phyloP scores from a whole-genome alignment of 2,113 vertebrate genomes.

The Rhea pennata region DNA sequence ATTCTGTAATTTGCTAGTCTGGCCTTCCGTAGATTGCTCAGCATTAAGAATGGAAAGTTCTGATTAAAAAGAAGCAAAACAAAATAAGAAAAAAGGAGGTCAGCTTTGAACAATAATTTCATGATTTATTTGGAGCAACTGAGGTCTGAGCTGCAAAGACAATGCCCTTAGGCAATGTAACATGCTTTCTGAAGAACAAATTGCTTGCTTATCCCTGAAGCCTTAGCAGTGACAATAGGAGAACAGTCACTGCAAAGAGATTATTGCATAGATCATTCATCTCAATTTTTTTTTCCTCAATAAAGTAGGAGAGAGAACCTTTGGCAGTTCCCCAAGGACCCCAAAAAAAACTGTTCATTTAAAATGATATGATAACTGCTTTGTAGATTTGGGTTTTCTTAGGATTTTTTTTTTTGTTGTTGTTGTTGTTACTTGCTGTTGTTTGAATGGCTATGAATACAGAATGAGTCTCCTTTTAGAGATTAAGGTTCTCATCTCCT shows the following conservation, averaged over 20 bases:
- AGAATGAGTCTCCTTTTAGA: background rate
- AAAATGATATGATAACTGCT: background rate
- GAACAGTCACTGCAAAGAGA: background rate
- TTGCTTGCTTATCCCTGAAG: background rate
- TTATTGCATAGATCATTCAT: background rate
- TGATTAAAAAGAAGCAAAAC: background rate
- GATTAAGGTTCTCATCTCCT: background rate
- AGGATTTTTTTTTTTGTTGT: background rate
- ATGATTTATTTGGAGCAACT: background rate
- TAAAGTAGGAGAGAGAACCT: slow-evolving; percentile 9
- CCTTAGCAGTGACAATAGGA: background rate
- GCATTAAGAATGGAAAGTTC: background rate
- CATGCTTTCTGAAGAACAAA: background rate
- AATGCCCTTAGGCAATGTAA: background rate
- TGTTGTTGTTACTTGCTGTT: background rate
- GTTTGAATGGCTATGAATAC: background rate
- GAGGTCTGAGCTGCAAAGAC: background rate
- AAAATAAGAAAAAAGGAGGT: background rate
- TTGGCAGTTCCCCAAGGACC: background rate
- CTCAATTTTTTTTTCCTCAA: background rate
- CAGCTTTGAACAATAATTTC: background rate
- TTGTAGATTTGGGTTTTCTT: background rate
- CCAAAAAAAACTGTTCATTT: background rate
- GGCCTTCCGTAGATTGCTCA: background rate
- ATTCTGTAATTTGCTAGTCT: background rate